Percentiles rank a stretch among this genome's conserved stretches.
Conservation (phyloP, 1,140 invertebrate species). For the Leptonema lineaticorne region DNA sequence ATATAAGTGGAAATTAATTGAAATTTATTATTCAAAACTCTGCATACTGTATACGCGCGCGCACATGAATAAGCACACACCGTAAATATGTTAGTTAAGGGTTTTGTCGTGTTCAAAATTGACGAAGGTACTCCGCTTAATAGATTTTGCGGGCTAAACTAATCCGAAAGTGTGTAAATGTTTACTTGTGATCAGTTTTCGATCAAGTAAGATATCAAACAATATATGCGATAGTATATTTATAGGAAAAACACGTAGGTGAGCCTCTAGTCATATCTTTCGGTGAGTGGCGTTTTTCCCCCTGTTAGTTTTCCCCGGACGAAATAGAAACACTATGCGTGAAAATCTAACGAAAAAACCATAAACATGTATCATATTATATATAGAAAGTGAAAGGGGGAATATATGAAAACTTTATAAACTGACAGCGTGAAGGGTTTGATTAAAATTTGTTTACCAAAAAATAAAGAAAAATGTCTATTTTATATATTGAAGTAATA, state of each 20-base stretch:
- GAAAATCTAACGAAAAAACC: slow-evolving; percentile 14
- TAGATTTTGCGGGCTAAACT: slow-evolving; percentile 15
- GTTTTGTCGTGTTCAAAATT: slow-evolving; percentile 13
- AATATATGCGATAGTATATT: slow-evolving; percentile 4
- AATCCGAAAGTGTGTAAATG: slow-evolving; percentile 19
- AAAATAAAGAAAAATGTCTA: no score
- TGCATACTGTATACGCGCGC: no score
- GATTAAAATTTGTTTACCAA: no score
- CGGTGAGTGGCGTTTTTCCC: neutral
- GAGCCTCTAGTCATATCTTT: neutral
- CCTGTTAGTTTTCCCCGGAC: slow-evolving; percentile 3
- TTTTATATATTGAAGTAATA: no score
- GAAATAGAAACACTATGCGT: neutral
- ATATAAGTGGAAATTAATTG: no score
- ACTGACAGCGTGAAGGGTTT: no score
- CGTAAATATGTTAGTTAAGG: neutral
- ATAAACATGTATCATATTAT: slow-evolving; percentile 13
- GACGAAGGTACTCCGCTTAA: slow-evolving; percentile 1
- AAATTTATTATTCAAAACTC: no score
- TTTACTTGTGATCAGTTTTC: slow-evolving; percentile 18
- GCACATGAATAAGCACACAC: neutral
- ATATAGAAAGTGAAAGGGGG: neutral
- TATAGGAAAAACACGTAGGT: slow-evolving; percentile 8
- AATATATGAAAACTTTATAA: neutral
- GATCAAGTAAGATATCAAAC: slow-evolving; percentile 15